Evolutionary conservation across 1,140 invertebrate genomes (phyloP), one percentile per base, ranked within the genome.

Genomic region (Calosoma granatense): DNA sequence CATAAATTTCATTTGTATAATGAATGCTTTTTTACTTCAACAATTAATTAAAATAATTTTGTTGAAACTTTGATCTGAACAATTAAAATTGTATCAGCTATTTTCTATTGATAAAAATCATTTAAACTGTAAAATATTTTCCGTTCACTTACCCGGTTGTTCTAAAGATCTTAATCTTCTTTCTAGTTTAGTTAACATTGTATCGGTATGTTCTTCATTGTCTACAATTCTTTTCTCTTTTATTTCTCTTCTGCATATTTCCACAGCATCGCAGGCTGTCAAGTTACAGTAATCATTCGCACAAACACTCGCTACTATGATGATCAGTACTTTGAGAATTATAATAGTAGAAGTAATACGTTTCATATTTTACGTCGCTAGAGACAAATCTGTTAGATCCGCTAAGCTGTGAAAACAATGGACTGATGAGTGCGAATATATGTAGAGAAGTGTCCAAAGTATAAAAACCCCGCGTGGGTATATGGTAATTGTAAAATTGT

Each of bases 131-230:
- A n/a, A 39, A 39, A 39, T n/a, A n/a, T n/a, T n/a, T n/a, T n/a
- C n/a, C n/a, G n/a, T n/a, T 17, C 6, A 36, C 6, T 36, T 70
- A 80, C 84, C 77, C 57, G 86, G 80, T 68, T 88, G 84, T 71
- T 89, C 86, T 58, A 89, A 80, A 0, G 86, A 84, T 58, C 83
- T 72, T 9, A 89, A 65, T 54, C 85, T 71, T 56, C 83, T 76
- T 61, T 89, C 86, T 17, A 88, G 70, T 57, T 80, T 68, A 12
- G 58, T 23, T 11, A 69, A 20, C 20, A 6, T 53, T 20, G 22
- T 17, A 47, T 47, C 41, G 17, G 6, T 17, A 47, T 17, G 9
- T 17, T 47, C 41, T 47, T 47, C 41, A 17, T 6, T 9, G 15
- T 47, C 41, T 12, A 47, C 17, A 11, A 47, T 11, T 4, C 41